phyloP scores from a whole-genome alignment of 2,113 vertebrate species.

The Merops nubicus region DNA sequence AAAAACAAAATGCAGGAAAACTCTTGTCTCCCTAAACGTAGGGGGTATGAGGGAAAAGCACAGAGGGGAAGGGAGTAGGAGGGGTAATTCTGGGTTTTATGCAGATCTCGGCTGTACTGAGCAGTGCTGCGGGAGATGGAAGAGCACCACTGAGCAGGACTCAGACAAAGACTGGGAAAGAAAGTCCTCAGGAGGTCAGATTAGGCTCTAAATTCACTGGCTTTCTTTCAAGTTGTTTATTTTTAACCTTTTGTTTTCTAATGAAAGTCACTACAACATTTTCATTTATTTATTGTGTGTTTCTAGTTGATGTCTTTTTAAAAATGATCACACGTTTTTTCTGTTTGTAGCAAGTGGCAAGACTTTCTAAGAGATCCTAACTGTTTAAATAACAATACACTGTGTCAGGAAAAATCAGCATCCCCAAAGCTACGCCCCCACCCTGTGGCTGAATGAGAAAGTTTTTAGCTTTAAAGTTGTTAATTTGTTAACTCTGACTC shows the following conservation, averaged over 20 bases:
- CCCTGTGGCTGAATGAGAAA: slow-evolving; percentile 46
- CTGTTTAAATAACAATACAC: not conserved
- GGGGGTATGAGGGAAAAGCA: not conserved
- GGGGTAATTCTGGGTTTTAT: not conserved
- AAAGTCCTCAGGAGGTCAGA: not conserved
- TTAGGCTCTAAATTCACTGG: not conserved
- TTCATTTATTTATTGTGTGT: not conserved
- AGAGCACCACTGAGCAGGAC: not conserved
- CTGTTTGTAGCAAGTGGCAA: not conserved
- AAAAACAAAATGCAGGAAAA: not conserved
- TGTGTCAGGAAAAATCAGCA: not conserved
- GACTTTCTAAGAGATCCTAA: not conserved
- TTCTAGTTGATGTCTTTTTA: not conserved
- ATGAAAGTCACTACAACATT: not conserved
- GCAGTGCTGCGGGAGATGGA: not conserved
- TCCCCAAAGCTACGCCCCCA: slow-evolving; percentile 31
- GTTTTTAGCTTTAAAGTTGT: not conserved
- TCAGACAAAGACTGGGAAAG: not conserved
- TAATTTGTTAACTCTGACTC: not conserved
- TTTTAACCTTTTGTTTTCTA: not conserved
- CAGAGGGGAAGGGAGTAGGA: not conserved
- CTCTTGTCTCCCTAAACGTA: not conserved
- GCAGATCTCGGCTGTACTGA: not conserved
- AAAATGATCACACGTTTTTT: not conserved
- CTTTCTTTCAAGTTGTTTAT: not conserved